phyloP scores from a whole-genome alignment of 2,113 vertebrate genomes.

The Colaptes auratus region DNA sequence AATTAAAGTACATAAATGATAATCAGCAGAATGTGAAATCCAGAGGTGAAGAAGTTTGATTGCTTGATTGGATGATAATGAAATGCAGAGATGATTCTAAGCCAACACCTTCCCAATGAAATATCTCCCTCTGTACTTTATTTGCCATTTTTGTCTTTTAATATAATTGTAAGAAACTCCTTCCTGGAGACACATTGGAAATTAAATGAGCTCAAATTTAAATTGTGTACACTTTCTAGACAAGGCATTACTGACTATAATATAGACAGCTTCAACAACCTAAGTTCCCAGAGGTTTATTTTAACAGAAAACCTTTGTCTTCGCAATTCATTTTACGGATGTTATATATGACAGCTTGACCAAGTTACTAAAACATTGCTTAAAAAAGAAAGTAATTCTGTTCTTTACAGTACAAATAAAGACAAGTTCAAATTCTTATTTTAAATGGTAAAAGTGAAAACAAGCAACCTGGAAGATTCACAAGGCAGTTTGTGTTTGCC shows the following conservation, averaged over 20 bases:
- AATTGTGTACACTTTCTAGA: not conserved
- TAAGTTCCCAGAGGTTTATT: slow-evolving; percentile 11
- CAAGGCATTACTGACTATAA: not conserved
- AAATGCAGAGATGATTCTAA: slow-evolving; percentile 78
- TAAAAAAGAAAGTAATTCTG: not conserved
- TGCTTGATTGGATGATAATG: slow-evolving; percentile 79
- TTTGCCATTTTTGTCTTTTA: slow-evolving; percentile 59
- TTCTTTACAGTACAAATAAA: not conserved
- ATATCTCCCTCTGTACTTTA: slow-evolving; percentile 33
- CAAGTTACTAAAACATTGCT: not conserved
- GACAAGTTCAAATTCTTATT: not conserved
- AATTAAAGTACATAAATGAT: slow-evolving; percentile 85
- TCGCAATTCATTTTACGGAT: slow-evolving; percentile 13
- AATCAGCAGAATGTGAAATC: slow-evolving; percentile 85
- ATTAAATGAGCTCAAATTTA: slow-evolving; percentile 48
- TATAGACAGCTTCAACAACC: not conserved
- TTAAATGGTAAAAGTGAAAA: not conserved
- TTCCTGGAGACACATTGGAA: slow-evolving; percentile 38
- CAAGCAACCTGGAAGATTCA: not conserved
- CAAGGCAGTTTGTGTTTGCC: not conserved
- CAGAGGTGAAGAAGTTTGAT: slow-evolving; percentile 80
- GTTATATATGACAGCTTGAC: not conserved
- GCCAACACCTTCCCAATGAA: slow-evolving; percentile 52
- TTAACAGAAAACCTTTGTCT: slow-evolving; percentile 23
- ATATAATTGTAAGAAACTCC: slow-evolving; percentile 57